phyloP scores from a whole-genome alignment of 2,797 vertebrate species.

The Anisognathus igniventris region DNA sequence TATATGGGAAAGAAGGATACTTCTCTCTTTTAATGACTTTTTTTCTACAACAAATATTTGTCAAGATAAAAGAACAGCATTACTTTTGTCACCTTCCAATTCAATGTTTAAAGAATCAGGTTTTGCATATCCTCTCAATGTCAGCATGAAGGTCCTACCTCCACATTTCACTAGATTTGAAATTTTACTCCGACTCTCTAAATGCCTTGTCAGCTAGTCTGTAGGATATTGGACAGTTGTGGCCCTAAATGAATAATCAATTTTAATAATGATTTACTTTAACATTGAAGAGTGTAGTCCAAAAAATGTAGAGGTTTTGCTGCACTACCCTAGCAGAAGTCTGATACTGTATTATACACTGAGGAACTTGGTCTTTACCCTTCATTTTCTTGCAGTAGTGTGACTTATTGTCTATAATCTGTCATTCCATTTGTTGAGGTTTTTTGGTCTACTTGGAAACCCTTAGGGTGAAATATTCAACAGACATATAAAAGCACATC shows the following conservation, averaged over 20 bases:
- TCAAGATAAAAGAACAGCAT: not conserved
- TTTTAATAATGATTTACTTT: not conserved
- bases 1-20: not conserved
- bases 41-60: not conserved
- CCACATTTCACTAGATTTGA: not conserved
- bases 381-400: not conserved
- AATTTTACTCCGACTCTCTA: not conserved
- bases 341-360: not conserved
- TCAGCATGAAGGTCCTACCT: not conserved
- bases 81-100: not conserved
- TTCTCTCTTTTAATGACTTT: not conserved
- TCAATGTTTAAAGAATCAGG: not conserved
- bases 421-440: not conserved
- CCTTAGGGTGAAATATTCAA: not conserved
- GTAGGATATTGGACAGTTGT: not conserved
- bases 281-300: not conserved
- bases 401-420: not conserved
- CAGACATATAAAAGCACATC: not conserved
- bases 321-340: not conserved
- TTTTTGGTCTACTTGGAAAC: not conserved
- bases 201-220: not conserved
- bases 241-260: not conserved
- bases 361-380: not conserved
- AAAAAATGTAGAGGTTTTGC: not conserved
- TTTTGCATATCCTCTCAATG: not conserved